A percentile compares a stretch with the other conserved stretches of the same genome.
These are phyloP conservation scores for Eufriesea mexicana DNA, from an alignment of 1,140 invertebrate genomes.

Conservation along the genomic window DNA sequence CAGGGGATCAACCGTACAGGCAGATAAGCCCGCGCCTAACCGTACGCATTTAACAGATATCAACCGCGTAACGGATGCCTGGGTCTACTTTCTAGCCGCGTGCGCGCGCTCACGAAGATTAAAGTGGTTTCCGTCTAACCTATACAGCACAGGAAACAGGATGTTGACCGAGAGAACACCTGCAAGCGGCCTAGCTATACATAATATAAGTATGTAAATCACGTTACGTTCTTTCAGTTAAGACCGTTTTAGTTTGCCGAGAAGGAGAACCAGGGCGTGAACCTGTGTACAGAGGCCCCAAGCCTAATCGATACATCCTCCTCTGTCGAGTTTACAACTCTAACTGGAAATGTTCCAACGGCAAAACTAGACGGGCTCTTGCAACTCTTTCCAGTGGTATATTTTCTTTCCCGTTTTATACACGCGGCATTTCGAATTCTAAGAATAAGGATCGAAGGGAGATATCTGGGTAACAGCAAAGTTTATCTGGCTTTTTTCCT, in stretches of 20 bases:
- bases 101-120: not conserved
- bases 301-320: slow-evolving; percentile 10
- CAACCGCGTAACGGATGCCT: slow-evolving; percentile 47
- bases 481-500: no score
- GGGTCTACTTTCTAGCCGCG: slow-evolving; percentile 19
- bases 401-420: slow-evolving; percentile 3
- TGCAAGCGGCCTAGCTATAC: slow-evolving; percentile 30
- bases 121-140: slow-evolving; percentile 1
- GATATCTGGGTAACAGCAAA: no score
- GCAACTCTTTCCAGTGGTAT: not conserved
- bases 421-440: no score
- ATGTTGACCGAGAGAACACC: slow-evolving; percentile 59
- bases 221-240: slow-evolving; percentile 50
- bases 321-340: not conserved
- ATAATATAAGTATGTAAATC: slow-evolving; percentile 58
- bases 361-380: not conserved
- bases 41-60: slow-evolving; percentile 28
- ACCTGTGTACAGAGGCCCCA: not conserved
- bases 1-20: not conserved
- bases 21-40: slow-evolving; percentile 6
- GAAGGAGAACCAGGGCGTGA: slow-evolving; percentile 32
- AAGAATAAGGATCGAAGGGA: no score
- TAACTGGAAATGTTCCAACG: slow-evolving; percentile 16
- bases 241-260: not conserved
- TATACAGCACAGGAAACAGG: slow-evolving; percentile 60